These are phyloP conservation scores for Cynocephalus volans DNA, from an alignment of 2,113 vertebrate genomes.

Conservation along the genomic window DNA sequence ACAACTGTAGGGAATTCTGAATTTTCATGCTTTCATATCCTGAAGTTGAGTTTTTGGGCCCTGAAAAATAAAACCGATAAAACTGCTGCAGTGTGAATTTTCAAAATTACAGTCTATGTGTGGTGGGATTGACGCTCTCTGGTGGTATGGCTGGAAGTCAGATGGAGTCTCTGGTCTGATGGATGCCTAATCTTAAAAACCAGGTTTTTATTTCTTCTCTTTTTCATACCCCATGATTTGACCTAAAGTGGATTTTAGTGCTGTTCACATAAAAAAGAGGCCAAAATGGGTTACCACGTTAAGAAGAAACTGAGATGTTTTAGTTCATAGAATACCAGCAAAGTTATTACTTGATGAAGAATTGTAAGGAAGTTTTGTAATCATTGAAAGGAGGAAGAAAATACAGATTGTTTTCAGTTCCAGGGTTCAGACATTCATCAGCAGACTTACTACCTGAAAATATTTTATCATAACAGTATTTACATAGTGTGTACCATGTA, in stretches of 20 bases:
- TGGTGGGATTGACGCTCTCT: not conserved
- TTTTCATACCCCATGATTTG: slow-evolving; percentile 13
- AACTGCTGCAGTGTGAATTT: not conserved
- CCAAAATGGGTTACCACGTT: not conserved
- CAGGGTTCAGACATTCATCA: not conserved
- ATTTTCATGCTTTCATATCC: slow-evolving; percentile 37
- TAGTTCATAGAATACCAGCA: not conserved
- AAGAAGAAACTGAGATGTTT: slow-evolving; percentile 23
- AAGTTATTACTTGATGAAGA: not conserved
- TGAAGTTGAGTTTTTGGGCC: not conserved
- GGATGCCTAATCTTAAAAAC: not conserved
- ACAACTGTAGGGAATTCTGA: not conserved
- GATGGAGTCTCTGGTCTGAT: not conserved
- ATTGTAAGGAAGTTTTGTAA: slow-evolving; percentile 1
- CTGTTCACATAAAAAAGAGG: not conserved
- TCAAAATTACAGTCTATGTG: not conserved
- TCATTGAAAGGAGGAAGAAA: not conserved
- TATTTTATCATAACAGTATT: slow-evolving; percentile 14
- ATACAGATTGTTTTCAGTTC: not conserved
- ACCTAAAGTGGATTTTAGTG: not conserved
- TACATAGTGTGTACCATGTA: not conserved
- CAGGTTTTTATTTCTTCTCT: not conserved
- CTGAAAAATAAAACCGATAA: slow-evolving; percentile 62
- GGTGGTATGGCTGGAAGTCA: not conserved
- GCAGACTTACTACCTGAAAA: not conserved